These are phyloP conservation scores for Alcis repandata DNA, from an alignment of 2,888 invertebrate species.

Conservation along the genomic window DNA sequence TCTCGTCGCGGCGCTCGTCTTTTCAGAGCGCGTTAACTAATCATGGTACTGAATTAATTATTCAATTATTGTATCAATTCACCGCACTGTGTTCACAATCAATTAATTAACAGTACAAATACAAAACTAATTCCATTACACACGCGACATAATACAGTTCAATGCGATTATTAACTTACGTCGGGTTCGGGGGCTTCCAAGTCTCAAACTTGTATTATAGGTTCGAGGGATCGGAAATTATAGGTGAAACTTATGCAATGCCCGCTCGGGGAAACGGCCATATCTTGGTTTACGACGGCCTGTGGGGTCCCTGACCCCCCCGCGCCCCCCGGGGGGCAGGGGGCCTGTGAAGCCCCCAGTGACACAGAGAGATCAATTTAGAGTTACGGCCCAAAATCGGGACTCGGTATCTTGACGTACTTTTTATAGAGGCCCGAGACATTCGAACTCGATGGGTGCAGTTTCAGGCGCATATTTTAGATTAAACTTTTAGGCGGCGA, in stretches of 20 bases:
- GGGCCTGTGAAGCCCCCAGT: constrained; percentile 54
- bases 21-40: neutral
- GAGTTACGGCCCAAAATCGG: constrained; percentile 65
- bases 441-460: constrained; percentile 33
- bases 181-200: constrained; percentile 32
- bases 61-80: constrained; percentile 4
- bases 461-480: constrained; percentile 21
- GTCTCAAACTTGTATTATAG: constrained; percentile 49
- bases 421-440: constrained; percentile 46
- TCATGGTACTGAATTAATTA: neutral
- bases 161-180: constrained; percentile 43
- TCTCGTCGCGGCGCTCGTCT: neutral
- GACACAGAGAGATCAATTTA: constrained; percentile 69
- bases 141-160: constrained; percentile 41
- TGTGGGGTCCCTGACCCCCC: constrained; percentile 23
- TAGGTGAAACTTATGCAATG: constrained; percentile 68
- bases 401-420: constrained; percentile 48
- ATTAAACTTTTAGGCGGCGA: constrained; percentile 3
- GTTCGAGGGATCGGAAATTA: constrained; percentile 62
- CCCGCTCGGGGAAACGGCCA: constrained; percentile 51
- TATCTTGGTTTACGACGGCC: constrained; percentile 58
- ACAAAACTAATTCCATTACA: constrained; percentile 17
- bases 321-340: constrained; percentile 19
- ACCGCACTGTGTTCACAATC: constrained; percentile 12
- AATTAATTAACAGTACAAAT: constrained; percentile 13